Evolutionary conservation across 2,113 vertebrate species (phyloP).

Genomic region (Alces alces): DNA sequence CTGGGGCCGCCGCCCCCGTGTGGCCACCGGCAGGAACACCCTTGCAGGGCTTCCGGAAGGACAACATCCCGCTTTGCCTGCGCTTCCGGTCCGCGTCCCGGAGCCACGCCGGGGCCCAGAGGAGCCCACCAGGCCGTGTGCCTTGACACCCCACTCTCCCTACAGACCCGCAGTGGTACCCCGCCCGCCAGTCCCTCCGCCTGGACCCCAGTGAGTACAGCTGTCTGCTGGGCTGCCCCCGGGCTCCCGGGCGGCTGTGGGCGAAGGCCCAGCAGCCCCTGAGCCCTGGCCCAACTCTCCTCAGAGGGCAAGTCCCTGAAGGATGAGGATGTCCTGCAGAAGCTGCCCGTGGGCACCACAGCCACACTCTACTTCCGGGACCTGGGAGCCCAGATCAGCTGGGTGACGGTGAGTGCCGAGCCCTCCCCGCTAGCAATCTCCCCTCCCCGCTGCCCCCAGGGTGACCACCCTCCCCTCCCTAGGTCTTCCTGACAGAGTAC

Average conservation of each 20-base stretch:
- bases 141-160: neutral
- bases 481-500: conserved; percentile 95
- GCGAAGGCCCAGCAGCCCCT: neutral
- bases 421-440: neutral
- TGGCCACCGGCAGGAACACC: neutral
- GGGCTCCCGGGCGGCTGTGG: neutral
- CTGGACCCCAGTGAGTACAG: conserved; percentile 90
- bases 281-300: neutral
- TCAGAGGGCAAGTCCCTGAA: conserved; percentile 94
- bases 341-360: conserved; percentile 94
- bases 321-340: conserved; percentile 94
- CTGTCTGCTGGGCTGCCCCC: neutral
- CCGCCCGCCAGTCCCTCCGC: conserved; percentile 92
- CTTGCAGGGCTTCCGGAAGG: neutral
- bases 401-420: conserved; percentile 89
- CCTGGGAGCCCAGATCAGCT: conserved; percentile 96
- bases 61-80: neutral
- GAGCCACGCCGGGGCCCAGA: neutral
- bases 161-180: conserved; percentile 94
- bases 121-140: neutral
- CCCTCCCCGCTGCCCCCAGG: neutral
- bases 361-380: conserved; percentile 96
- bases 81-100: neutral
- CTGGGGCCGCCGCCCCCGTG: neutral
- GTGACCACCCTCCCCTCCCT: neutral